Base-by-base conservation (phyloP, 2,113 vertebrate species). In the Neomonachus schauinslandi region DNA sequence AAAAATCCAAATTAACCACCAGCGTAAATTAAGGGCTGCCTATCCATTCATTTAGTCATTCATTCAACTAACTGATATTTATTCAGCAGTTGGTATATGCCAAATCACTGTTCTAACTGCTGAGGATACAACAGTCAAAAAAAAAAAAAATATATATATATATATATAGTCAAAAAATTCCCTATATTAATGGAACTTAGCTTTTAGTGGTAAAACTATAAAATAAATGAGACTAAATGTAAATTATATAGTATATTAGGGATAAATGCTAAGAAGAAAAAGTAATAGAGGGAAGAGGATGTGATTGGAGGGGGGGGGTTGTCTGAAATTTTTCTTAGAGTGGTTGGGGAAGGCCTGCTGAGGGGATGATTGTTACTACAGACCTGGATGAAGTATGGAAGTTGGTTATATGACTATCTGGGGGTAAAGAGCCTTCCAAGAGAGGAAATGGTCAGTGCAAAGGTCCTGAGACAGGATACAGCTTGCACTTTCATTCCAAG, bases 1-100 rank as follows among this genome's bases (percentile, higher is more conserved):
- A 91, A 95, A 96, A 94, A 74, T 79, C 28, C 86, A 59, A 24
- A 77, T 88, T 81, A 65, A 36, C 21, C 51, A 76, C 13, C 39
- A 72, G 86, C 53, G 63, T 51, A 49, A 94, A 69, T 28, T 65
- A 97, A 51, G n/a, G n/a, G 10, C n/a, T 36, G 24, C 61, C 4
- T n/a, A 42, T 87, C 14, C 46, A 53, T 53, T 80, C 53, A 92
- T 61, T 51, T 11, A 72, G 36, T 72, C 14, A 89, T 39, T 61
- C 12, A 39, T 55, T 79, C 61, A 65, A 31, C 55, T 67, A 31
- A 46, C 13, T 33, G 36, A 46, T 26, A 88, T 21, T 42, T 85
- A 65, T 2, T 24, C 15, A 90, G 84, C 24, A 36, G 15, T 36
- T 87, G 61, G 22, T 24, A 42, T 57, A 19, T n/a, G 72, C 53